A percentile compares a stretch with the other conserved stretches of the same genome.
phyloP scores from a whole-genome alignment of 2,797 vertebrate genomes.

The Anguilla pacifica region DNA sequence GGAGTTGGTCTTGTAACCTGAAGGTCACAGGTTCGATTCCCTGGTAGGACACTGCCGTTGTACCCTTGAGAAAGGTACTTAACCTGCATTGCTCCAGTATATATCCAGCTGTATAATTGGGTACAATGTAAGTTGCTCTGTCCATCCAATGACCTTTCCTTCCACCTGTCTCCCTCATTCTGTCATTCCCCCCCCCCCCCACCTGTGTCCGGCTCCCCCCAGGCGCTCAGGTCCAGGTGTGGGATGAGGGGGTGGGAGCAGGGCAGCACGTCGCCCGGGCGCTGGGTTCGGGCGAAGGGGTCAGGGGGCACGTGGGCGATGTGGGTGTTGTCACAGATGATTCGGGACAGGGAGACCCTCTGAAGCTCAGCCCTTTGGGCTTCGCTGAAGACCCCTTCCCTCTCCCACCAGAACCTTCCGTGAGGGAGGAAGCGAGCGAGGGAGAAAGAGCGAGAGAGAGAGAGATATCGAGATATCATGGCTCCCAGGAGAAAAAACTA shows the following conservation, averaged over 20 bases:
- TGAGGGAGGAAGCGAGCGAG: background rate
- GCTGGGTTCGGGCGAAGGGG: conserved; percentile 73
- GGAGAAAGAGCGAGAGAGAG: background rate
- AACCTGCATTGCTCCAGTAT: too few species aligned
- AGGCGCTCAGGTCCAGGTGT: conserved; percentile 68
- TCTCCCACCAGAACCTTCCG: conserved; percentile 91
- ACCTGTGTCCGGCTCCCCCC: conserved; percentile 72
- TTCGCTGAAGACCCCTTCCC: conserved; percentile 76
- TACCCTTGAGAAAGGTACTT: too few species aligned
- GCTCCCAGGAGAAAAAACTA: background rate
- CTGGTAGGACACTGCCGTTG: too few species aligned
- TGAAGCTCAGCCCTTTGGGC: conserved; percentile 70
- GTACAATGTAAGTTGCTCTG: too few species aligned
- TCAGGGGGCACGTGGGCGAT: conserved; percentile 77
- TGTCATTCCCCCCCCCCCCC: background rate
- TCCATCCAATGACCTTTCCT: too few species aligned
- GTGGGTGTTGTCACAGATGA: conserved; percentile 88
- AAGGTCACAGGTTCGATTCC: too few species aligned
- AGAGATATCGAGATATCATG: background rate
- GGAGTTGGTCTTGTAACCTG: too few species aligned
- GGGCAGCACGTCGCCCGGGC: conserved; percentile 65
- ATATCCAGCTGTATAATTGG: too few species aligned
- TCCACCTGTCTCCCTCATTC: background rate
- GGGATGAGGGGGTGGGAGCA: conserved; percentile 69
- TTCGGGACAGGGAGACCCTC: conserved; percentile 73